Evolutionary conservation across 2,797 vertebrate genomes (phyloP), one percentile per base, ranked within the genome.

Genomic region (Distichodus sexfasciatus): DNA sequence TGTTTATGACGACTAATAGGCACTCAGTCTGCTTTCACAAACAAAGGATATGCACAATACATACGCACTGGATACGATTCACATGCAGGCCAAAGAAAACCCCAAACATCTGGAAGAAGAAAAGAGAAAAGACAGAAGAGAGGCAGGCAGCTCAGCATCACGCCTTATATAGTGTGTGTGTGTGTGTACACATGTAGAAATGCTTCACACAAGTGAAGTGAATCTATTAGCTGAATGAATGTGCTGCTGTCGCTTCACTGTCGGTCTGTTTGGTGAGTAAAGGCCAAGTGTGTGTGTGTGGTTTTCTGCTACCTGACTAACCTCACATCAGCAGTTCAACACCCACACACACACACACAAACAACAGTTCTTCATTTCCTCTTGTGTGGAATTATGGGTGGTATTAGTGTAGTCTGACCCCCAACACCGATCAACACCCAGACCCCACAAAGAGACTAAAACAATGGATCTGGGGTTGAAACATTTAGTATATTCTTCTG

Each of bases 231-330:
- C 47, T 50, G 24, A 50, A 50, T 50, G 35, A 21, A 11, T 72
- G 69, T 84, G 84, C 82, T 82, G 84, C 82, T 81, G 79, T 89
- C n/a, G n/a, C 88, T 89, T 46, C 85, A 86, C 76, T 88, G 81
- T 76, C 80, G 90, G 89, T 95, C 90, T 92, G 91, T 94, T 93
- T 92, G 79, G 78, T 84, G 86, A 89, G 86, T 79, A 84, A 88
- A 88, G 82, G 87, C 68, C 44, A 60, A 61, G 70, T 70, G 48
- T 24, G 15, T 6, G 19, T 46, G 61, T 60, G 24, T 59, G 61
- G n/a, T n/a, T n/a, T n/a, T n/a, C n/a, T n/a, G n/a, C n/a, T n/a
- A n/a, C n/a, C n/a, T n/a, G n/a, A n/a, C n/a, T n/a, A n/a, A n/a
- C n/a, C n/a, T n/a, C n/a, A n/a, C n/a, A n/a, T n/a, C n/a, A n/a